Evolutionary conservation across 2,113 vertebrate genomes (phyloP).

Genomic region (Pavo muticus): DNA sequence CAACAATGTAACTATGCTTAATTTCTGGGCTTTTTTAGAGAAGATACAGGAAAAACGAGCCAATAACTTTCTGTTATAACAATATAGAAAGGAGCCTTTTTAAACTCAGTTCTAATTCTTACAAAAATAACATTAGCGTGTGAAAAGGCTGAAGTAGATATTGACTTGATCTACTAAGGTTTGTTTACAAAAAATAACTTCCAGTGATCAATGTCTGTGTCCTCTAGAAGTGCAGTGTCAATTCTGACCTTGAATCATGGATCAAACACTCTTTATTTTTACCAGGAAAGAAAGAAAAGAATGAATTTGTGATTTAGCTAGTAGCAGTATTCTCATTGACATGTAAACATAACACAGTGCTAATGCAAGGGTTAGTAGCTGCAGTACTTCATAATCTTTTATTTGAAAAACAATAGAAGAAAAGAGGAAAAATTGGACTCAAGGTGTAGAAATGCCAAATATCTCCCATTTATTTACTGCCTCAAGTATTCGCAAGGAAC

Average conservation of each 20-base stretch:
- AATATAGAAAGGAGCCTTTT: neutral
- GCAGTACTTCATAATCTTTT: neutral
- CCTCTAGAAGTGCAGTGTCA: slow-evolving; percentile 17
- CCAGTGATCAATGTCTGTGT: slow-evolving; percentile 43
- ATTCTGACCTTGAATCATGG: slow-evolving; percentile 47
- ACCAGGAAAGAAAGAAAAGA: slow-evolving; percentile 12
- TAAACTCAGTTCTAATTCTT: neutral
- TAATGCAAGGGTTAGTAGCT: neutral
- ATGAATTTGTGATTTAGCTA: neutral
- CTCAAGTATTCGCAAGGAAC: neutral
- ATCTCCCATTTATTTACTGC: neutral
- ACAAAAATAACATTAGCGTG: neutral
- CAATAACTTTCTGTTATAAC: neutral
- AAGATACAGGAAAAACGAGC: neutral
- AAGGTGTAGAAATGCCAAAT: neutral
- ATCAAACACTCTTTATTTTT: slow-evolving; percentile 3
- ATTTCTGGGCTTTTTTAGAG: neutral
- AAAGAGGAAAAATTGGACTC: neutral
- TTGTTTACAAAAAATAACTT: slow-evolving; percentile 40
- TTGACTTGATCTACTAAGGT: slow-evolving; percentile 19
- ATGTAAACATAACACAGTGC: neutral
- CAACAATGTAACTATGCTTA: accelerated
- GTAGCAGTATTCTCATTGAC: neutral
- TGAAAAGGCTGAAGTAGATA: slow-evolving; percentile 42
- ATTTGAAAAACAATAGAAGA: neutral